Percentiles rank a stretch among this genome's conserved stretches.
Conservation (phyloP, 2,113 vertebrate genomes). For the Meriones unguiculatus region DNA sequence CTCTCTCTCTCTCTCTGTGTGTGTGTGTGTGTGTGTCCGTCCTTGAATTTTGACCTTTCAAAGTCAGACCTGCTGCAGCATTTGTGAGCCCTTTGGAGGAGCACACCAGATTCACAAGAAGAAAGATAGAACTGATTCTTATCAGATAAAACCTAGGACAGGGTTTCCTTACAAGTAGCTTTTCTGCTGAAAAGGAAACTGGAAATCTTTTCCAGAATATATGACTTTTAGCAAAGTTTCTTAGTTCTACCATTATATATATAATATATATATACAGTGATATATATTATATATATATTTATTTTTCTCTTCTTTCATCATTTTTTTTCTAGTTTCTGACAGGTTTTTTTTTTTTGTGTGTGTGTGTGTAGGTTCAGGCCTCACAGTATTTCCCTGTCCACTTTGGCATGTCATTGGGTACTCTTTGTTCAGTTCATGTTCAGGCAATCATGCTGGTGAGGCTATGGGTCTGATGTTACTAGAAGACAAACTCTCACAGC, state of each 20-base stretch:
- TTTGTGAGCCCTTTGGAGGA: not conserved
- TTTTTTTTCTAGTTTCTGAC: not conserved
- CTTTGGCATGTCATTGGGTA: not conserved
- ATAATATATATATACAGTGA: slow-evolving; percentile 17
- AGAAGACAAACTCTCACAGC: not conserved
- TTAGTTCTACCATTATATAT: not conserved
- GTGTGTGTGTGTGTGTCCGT: not conserved
- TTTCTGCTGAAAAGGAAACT: slow-evolving; percentile 48
- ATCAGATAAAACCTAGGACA: not conserved
- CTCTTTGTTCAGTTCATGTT: not conserved
- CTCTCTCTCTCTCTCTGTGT: not conserved
- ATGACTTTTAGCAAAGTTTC: not conserved
- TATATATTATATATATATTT: slow-evolving; percentile 26
- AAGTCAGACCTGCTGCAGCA: not conserved
- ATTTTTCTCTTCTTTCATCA: not conserved
- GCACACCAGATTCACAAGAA: not conserved
- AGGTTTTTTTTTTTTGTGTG: not conserved
- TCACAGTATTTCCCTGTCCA: not conserved
- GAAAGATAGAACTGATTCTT: not conserved
- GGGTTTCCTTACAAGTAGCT: slow-evolving; percentile 30
- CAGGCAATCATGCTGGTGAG: not conserved
- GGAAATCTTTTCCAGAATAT: slow-evolving; percentile 43
- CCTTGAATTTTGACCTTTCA: not conserved
- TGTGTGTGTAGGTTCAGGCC: not conserved
- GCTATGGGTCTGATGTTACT: not conserved